These are phyloP conservation scores for Caenorhabditis sulstoni DNA, from an alignment of 2,888 invertebrate species.

Conservation along the genomic window DNA sequence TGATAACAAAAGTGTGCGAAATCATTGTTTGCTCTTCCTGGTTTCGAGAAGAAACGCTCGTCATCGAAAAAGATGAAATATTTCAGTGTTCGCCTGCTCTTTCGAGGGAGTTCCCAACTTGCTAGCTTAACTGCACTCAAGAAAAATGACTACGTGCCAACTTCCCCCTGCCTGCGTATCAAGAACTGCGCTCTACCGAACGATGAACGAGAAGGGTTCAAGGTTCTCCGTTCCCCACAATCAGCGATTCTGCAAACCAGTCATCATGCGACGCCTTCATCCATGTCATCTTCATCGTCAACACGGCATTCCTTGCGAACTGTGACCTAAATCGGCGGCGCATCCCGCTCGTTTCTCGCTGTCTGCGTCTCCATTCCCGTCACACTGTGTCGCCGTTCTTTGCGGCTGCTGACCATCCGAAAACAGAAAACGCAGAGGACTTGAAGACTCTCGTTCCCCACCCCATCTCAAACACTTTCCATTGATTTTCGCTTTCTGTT, in stretches of 20 bases:
- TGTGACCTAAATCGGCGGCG: constrained; percentile 45
- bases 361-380: constrained; percentile 22
- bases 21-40: constrained; percentile 9
- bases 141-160: too few relatives aligned
- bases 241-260: neutral
- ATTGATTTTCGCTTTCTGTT: constrained; percentile 23
- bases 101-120: too few relatives aligned
- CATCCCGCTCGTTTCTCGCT: constrained; percentile 36
- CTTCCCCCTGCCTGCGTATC: too few relatives aligned
- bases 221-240: neutral
- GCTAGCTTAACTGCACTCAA: too few relatives aligned
- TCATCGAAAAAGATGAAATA: neutral
- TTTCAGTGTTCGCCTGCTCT: too few relatives aligned
- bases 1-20: constrained; percentile 6
- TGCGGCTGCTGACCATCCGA: neutral
- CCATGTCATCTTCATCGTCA: constrained; percentile 1
- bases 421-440: constrained; percentile 7
- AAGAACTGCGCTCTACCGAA: too few relatives aligned
- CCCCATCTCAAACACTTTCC: too few relatives aligned
- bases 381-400: neutral
- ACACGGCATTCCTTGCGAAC: constrained; percentile 17
- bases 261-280: neutral
- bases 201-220: too few relatives aligned
- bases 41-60: neutral
- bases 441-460: constrained; percentile 5